These are phyloP conservation scores for Hirtodrosophila trivittata DNA, from an alignment of 2,888 invertebrate species.

Conservation along the genomic window DNA sequence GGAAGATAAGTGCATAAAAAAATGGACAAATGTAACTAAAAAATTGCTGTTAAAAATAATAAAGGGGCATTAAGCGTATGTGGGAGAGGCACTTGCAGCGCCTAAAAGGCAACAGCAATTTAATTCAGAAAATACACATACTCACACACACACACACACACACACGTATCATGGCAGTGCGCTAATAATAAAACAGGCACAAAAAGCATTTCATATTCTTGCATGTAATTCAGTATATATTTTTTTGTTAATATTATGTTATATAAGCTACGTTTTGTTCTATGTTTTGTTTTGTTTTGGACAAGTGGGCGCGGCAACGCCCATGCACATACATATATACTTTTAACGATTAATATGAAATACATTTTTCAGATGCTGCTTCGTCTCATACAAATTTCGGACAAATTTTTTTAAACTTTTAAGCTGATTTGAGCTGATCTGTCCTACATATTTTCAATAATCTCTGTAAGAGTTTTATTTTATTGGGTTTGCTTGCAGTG, in stretches of 20 bases:
- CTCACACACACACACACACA: constrained; percentile 23
- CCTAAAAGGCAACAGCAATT: constrained; percentile 50
- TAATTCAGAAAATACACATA: constrained; percentile 41
- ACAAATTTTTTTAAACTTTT: constrained; percentile 14
- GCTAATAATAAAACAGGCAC: constrained; percentile 51
- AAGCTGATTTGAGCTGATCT: too few relatives aligned
- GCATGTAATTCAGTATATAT: constrained; percentile 37
- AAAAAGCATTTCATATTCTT: constrained; percentile 46
- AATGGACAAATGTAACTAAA: constrained; percentile 61
- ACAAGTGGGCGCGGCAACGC: constrained; percentile 45
- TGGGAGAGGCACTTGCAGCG: constrained; percentile 16
- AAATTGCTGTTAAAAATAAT: constrained; percentile 68
- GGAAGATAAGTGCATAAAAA: constrained; percentile 46
- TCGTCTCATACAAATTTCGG: background rate
- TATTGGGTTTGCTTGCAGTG: background rate
- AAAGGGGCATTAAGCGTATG: constrained; percentile 56
- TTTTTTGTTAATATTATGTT: constrained; percentile 17
- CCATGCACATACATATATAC: constrained; percentile 6
- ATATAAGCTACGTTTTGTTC: constrained; percentile 4
- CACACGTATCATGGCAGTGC: constrained; percentile 3
- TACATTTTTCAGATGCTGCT: too few relatives aligned
- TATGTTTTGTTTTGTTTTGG: constrained; percentile 2
- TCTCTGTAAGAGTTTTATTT: background rate
- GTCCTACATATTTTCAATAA: too few relatives aligned
- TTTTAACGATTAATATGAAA: constrained; percentile 32